Base-by-base conservation (phyloP, 2,113 vertebrate species). In the Saiga tatarica region DNA sequence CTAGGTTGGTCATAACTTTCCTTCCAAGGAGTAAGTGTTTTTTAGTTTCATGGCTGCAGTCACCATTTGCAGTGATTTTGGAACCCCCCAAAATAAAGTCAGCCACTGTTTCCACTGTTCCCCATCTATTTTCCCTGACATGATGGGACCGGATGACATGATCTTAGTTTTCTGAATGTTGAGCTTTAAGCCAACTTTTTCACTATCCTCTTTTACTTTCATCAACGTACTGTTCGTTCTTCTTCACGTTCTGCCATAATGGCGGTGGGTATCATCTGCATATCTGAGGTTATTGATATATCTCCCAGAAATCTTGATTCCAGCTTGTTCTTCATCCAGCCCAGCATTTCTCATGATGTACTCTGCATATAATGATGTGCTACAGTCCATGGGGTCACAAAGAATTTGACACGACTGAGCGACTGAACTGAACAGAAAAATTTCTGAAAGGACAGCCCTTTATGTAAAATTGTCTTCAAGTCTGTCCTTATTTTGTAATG, bases 401-500 rank as follows among this genome's bases (percentile, higher is more conserved):
- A 67, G 16, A 36, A 9, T 67, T 1, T 0, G 64, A 67, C 64
- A 36, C 0, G 1, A 67, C 33, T 67, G 33, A 36, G 33, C 4
- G 4, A 36, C 33, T 67, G 64, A 67, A 67, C 64, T 36, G 33
- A 67, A 36, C 33, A 10, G 33, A 64, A 64, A 64, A 86, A 94
- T 92, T 89, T 83, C 57, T 94, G n/a, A 16, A 91, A 90, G 12
- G 55, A 76, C 26, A 91, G 5, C 88, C 5, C 26, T 84, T 87
- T 88, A 55, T 7, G 5, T 96, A 67, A 89, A 25, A 8, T 53
- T 83, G 59, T 87, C 36, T 78, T 88, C 36, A 92, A 89, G 25
- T 59, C n/a, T 85, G 0, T 79, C 81, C 67, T 92, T 85, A 57
- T 74, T 92, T 89, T 84, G 52, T 92, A 93, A 91, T 91, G 36